These are phyloP conservation scores for Pectinophora gossypiella DNA, from an alignment of 1,140 invertebrate species.

Conservation along the genomic window DNA sequence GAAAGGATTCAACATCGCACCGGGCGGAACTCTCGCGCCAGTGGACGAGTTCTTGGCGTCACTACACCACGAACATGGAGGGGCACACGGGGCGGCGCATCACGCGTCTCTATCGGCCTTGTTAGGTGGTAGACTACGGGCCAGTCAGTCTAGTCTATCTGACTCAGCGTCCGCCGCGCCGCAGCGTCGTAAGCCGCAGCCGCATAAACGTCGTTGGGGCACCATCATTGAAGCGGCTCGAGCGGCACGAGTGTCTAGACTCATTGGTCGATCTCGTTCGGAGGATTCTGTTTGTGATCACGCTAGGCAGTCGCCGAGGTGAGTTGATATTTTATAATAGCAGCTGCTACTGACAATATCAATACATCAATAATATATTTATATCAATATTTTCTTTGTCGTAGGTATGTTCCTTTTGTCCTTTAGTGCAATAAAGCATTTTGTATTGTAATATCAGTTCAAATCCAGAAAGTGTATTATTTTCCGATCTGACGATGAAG, in stretches of 20 bases:
- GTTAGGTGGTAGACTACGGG: constrained; percentile 42
- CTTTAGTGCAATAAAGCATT: too few relatives aligned
- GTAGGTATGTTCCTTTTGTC: too few relatives aligned
- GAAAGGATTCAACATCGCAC: constrained; percentile 95
- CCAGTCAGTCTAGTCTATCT: constrained; percentile 57
- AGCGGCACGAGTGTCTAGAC: constrained; percentile 82
- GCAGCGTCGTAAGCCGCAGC: constrained; percentile 72
- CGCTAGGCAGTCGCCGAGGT: constrained; percentile 66
- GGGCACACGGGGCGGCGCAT: constrained; percentile 47
- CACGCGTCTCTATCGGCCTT: constrained; percentile 59
- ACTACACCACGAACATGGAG: constrained; percentile 77
- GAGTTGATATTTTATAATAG: too few relatives aligned
- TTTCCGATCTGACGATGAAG: too few relatives aligned
- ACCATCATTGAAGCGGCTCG: constrained; percentile 91
- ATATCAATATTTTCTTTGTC: too few relatives aligned
- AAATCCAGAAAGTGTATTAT: too few relatives aligned
- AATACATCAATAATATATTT: too few relatives aligned
- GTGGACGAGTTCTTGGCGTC: constrained; percentile 86
- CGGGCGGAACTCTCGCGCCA: constrained; percentile 80
- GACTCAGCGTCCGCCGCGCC: constrained; percentile 24
- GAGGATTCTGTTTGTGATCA: constrained; percentile 90
- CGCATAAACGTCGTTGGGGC: constrained; percentile 85
- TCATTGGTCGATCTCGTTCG: constrained; percentile 84
- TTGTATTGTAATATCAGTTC: too few relatives aligned
- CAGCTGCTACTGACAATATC: too few relatives aligned